A percentile compares a stretch with the other conserved stretches of the same genome.
Evolutionary conservation across 2,888 invertebrate species (phyloP).

Genomic region (Syrista parreyssii): DNA sequence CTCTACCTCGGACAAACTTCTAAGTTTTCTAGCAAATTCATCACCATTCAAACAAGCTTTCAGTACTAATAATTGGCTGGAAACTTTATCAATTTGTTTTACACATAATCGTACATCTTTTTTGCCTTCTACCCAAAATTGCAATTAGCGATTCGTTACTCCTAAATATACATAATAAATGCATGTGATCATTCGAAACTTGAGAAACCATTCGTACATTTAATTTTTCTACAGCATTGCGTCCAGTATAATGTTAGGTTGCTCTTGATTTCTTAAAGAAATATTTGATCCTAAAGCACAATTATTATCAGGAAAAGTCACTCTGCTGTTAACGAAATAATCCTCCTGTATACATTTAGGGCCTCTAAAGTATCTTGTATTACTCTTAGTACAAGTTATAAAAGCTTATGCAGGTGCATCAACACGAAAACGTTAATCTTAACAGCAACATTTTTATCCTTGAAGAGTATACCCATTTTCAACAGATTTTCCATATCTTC

Average conservation of each 20-base stretch:
- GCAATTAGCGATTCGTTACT: too few species aligned
- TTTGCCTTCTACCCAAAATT: too few species aligned
- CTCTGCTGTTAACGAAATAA: background rate
- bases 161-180: too few species aligned
- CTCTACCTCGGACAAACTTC: too few species aligned
- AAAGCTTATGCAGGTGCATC: background rate
- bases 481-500: background rate
- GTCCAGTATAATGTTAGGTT: slow-evolving; percentile 5
- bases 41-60: too few species aligned
- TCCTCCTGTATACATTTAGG: slow-evolving; percentile 7
- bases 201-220: slow-evolving; percentile 6
- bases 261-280: background rate
- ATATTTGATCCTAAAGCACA: background rate
- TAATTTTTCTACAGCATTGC: slow-evolving; percentile 2
- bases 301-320: slow-evolving; percentile 8
- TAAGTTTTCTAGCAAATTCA: too few species aligned
- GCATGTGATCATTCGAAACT: too few species aligned
- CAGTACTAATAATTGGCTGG: too few species aligned
- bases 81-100: too few species aligned
- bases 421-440: slow-evolving; percentile 5
- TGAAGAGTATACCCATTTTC: background rate
- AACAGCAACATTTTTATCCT: background rate
- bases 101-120: too few species aligned
- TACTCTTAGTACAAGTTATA: background rate
- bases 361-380: background rate